A percentile compares a stretch with the other conserved stretches of the same genome.
Evolutionary conservation across 2,888 invertebrate genomes (phyloP).

Genomic region (Trilocha varians): DNA sequence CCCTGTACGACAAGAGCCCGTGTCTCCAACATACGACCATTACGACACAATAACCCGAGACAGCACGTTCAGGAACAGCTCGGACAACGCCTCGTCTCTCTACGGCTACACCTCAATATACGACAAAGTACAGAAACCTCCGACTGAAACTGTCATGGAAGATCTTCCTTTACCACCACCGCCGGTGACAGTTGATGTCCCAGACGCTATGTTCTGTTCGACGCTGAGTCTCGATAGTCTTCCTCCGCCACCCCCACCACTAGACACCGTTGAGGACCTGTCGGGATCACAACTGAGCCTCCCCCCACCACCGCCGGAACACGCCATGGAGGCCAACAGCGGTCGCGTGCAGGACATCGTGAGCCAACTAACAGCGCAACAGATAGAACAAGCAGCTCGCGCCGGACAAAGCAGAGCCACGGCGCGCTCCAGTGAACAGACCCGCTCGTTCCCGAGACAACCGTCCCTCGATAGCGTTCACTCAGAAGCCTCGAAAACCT

Average conservation of each 20-base stretch:
- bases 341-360: constrained; percentile 61
- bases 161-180: constrained; percentile 80
- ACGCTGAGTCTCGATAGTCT: constrained; percentile 86
- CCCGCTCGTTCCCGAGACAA: constrained; percentile 66
- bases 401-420: constrained; percentile 49
- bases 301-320: constrained; percentile 81
- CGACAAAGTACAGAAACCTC: constrained; percentile 43
- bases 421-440: constrained; percentile 45
- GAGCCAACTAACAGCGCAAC: constrained; percentile 50
- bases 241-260: constrained; percentile 85
- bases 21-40: constrained; percentile 42
- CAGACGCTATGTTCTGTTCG: constrained; percentile 78
- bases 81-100: constrained; percentile 44
- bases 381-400: constrained; percentile 45
- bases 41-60: constrained; percentile 49
- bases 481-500: constrained; percentile 62
- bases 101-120: constrained; percentile 67
- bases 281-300: constrained; percentile 82
- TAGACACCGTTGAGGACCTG: constrained; percentile 69
- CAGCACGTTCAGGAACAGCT: constrained; percentile 33
- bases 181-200: constrained; percentile 68
- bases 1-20: constrained; percentile 30
- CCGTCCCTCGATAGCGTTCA: constrained; percentile 71
- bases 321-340: constrained; percentile 46
- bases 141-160: constrained; percentile 37